Base-by-base conservation (phyloP, 2,797 vertebrate species). In the Pantherophis vulpinus region DNA sequence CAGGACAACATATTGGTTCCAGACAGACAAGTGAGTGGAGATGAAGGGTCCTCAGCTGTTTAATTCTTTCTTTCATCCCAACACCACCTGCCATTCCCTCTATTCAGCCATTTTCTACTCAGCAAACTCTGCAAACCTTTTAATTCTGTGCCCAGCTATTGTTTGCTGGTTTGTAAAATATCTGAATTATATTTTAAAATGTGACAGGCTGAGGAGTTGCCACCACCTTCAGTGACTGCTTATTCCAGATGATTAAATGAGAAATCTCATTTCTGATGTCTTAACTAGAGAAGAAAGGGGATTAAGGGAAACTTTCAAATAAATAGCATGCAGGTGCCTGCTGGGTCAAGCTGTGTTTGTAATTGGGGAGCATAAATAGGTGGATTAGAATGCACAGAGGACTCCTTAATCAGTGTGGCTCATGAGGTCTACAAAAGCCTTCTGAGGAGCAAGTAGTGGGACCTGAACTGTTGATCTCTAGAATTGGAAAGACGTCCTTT, bases 231-330 rank as follows among this genome's bases (percentile, higher is more conserved):
- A 93, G 94, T 93, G 95, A 95, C 94, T 1, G 74, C 90, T 94
- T 96, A 93, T 96, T 97, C 94, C 97, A 96, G 96, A 97, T 96
- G 96, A 95, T 95, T 97, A 96, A 97, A 95, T 95, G 95, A 96
- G 95, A 96, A 96, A 97, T 97, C 92, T 96, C 92, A 94, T 95
- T 96, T 95, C 94, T 96, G 95, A 97, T 95, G 93, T 95, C 95
- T 96, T 96, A 96, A 97, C 95, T 96, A 92, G 92, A 93, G 94
- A 96, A 95, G 88, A 96, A 91, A 86, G 10, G 94, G 89, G 60
- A 59, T 47, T n/a, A 42, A 55, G 54, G 58, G 94, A 93, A 91
- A 93, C 47, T 86, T 9, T 87, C 88, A 59, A 9, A 66, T 10
- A 83, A 20, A 61, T 59, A 47, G 42, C 59, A 88, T 18, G 8